phyloP scores from a whole-genome alignment of 2,797 vertebrate genomes.

The Sternarchorhynchus goeldii region DNA sequence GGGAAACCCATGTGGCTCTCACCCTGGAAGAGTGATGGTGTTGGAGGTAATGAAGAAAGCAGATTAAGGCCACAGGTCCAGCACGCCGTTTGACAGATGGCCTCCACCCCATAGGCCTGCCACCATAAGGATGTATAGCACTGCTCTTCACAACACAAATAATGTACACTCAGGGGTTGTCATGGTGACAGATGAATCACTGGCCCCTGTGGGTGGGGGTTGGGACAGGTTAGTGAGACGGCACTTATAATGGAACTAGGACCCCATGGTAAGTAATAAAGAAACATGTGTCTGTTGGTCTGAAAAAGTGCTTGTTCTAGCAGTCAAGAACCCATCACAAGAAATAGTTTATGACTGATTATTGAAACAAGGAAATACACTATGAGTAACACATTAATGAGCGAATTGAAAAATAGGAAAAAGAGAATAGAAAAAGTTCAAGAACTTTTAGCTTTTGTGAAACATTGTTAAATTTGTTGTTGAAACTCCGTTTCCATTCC shows the following conservation, averaged over 20 bases:
- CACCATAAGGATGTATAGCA: slow-evolving; percentile 40
- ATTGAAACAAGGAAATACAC: slow-evolving; percentile 17
- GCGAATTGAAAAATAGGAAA: neutral
- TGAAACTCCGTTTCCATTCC: neutral
- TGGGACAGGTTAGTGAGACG: slow-evolving; percentile 51
- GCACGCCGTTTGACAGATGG: slow-evolving; percentile 55
- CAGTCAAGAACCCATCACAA: slow-evolving; percentile 14
- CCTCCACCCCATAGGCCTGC: slow-evolving; percentile 40
- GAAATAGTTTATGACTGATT: slow-evolving; percentile 12
- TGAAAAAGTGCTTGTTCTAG: slow-evolving; percentile 38
- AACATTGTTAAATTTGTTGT: neutral
- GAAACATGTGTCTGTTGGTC: slow-evolving; percentile 26
- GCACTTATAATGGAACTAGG: slow-evolving; percentile 43
- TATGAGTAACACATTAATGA: slow-evolving; percentile 11
- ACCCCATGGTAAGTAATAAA: slow-evolving; percentile 38
- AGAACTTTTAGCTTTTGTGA: neutral
- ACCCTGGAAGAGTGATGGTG: slow-evolving; percentile 40
- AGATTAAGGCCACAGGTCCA: slow-evolving; percentile 48
- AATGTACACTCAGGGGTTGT: slow-evolving; percentile 45
- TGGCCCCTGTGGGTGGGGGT: slow-evolving; percentile 29
- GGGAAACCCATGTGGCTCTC: slow-evolving; percentile 39
- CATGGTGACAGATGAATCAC: slow-evolving; percentile 54
- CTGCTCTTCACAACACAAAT: slow-evolving; percentile 37
- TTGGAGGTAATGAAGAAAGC: slow-evolving; percentile 52
- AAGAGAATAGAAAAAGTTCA: neutral